Base-by-base conservation (phyloP, 2,888 invertebrate species). In the Minunthozetes semirufus region DNA sequence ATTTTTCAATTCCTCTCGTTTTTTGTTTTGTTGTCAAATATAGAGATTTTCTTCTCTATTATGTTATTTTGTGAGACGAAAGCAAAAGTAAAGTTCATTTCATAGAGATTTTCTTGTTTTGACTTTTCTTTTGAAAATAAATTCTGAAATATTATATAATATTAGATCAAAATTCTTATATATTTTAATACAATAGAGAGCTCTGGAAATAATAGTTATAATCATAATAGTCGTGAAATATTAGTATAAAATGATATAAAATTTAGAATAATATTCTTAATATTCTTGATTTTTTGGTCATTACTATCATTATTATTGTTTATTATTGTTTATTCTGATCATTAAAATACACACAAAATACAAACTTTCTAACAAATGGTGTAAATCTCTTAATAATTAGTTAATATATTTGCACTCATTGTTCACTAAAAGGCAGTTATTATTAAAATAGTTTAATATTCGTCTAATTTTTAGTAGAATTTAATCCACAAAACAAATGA, bases 401-500 rank as follows among this genome's bases (percentile, higher is more conserved):
- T 42, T 42, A 42, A 42, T 42, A 42, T 42, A 42, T 42, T 42
- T 42, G 42, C 42, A 42, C 42, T 42, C 42, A 42, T 42, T 42
- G 42, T 42, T 8, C 42, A 13, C 42, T 9, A 42, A 42, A 42
- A 42, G 33, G 50, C 19, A n/a, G 25, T 56, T 25, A 56, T 56
- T 22, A 25, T 50, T 11, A 56, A 25, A 56, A 22, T 56, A 2
- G 19, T 56, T 22, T 29, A 59, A 29, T 29, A 59, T 29, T 27
- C 13, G n/a, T 50, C 5, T 42, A 42, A 42, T 1, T 50, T 59
- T 19, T 27, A 33, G 15, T 13, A 59, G 17, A 17, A 59, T 59
- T 29, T 27, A 59, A 59, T 59, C 59, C 25, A 6, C 25, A 50
- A 59, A 59, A 59, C 59, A 59, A 59, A 59, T 59, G 59, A 59